Base-by-base conservation (phyloP, 2,113 vertebrate genomes). In the Stigmatopora argus region DNA sequence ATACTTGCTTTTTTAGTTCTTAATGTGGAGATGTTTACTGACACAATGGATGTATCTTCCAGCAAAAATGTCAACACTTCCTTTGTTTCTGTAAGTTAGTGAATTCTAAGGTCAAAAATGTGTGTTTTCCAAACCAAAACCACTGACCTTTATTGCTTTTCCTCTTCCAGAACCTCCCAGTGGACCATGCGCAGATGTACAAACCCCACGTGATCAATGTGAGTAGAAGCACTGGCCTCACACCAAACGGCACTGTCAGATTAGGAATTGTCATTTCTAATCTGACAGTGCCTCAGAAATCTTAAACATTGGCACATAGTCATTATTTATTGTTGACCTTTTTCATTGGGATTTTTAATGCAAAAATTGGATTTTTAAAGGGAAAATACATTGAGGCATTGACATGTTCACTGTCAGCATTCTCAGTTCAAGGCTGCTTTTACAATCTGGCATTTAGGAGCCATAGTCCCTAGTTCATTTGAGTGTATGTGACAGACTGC, bases 401-500 rank as follows among this genome's bases (percentile, higher is more conserved):
- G 14, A 17, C 4, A 5, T 17, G 14, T 48, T 14, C 4, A 14
- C 46, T 48, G 14, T 2, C 46, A 48, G 14, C 15, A 5, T 4
- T 14, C 8, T 19, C 18, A 10, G n/a, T 10, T 10, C 10, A n/a
- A 49, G 17, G 18, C 17, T 49, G 4, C 48, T 18, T 18, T 49
- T 49, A 7, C 17, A 49, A 49, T n/a, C 5, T 18, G 6, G 17
- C 15, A 49, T n/a, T 18, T 41, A n/a, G 2, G 19, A 23, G 51
- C 11, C n/a, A 53, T 53, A 52, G n/a, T 52, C 18, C 3, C 7
- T 52, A 17, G 8, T 52, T n/a, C 13, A 31, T 2, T 7, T 34
- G 14, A 9, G 6, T 12, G 18, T 21, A n/a, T 77, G n/a, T 35
- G 31, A 10, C 81, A 99, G 97, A 94, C 94, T 7, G 89, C 94